Percentiles rank a stretch among this genome's conserved stretches.
phyloP scores from a whole-genome alignment of 2,888 invertebrate species.

The Drosophila acutilabella region DNA sequence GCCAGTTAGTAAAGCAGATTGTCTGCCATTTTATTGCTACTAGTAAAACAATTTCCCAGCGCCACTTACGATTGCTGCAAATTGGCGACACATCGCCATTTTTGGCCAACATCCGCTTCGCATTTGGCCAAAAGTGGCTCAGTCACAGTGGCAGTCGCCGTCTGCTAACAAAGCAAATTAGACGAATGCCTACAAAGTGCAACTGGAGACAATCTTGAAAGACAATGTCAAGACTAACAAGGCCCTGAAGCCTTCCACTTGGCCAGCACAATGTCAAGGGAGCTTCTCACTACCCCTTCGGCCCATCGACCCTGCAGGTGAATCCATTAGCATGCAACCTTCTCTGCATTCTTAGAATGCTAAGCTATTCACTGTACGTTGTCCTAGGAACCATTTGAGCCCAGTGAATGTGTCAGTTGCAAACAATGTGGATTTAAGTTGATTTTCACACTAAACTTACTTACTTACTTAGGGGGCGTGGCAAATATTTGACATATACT shows the following conservation, averaged over 20 bases:
- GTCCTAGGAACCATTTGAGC: conserved; percentile 24
- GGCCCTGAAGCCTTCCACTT: conserved; percentile 28
- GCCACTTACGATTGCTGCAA: conserved; percentile 57
- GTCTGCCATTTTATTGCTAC: conserved; percentile 75
- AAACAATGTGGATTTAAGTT: background rate
- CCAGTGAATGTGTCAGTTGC: background rate
- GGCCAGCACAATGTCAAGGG: conserved; percentile 39
- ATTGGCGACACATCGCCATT: conserved; percentile 50
- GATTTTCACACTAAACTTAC: background rate
- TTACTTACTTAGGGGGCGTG: too few species aligned
- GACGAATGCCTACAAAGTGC: conserved; percentile 52
- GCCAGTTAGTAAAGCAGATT: conserved; percentile 29
- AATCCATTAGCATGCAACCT: conserved; percentile 37
- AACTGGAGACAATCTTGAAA: conserved; percentile 36
- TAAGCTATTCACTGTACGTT: conserved; percentile 8
- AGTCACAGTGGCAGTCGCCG: conserved; percentile 11
- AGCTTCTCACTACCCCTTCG: background rate
- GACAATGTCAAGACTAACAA: conserved; percentile 66
- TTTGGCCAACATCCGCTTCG: conserved; percentile 27
- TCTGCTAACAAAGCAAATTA: conserved; percentile 45
- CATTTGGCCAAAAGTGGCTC: conserved; percentile 21
- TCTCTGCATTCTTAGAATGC: conserved; percentile 7
- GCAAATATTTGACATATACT: too few species aligned
- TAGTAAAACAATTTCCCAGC: conserved; percentile 69
- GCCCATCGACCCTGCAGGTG: conserved; percentile 10